Percentiles rank a stretch among this genome's conserved stretches.
Conservation (phyloP, 2,113 vertebrate genomes). For the Nerophis lumbriciformis region DNA sequence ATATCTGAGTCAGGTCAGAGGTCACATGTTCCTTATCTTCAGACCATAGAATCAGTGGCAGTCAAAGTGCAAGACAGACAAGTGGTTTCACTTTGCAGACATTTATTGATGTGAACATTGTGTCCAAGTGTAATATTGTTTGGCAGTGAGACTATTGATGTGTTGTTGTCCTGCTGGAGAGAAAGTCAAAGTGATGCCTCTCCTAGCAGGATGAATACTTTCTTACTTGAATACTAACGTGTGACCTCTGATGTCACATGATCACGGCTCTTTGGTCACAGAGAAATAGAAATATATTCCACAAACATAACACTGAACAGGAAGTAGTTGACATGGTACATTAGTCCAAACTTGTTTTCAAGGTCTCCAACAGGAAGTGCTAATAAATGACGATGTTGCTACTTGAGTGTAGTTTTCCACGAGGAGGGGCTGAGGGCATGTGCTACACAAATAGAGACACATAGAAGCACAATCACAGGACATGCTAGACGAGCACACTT, state of each 20-base stretch:
- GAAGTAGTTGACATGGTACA: slow-evolving; percentile 1
- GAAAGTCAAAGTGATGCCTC: too few species aligned
- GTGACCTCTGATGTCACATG: too few species aligned
- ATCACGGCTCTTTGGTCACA: slow-evolving; percentile 70
- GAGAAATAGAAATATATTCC: not conserved
- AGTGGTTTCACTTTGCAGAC: slow-evolving; percentile 19
- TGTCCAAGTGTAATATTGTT: slow-evolving; percentile 35
- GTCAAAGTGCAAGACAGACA: slow-evolving; percentile 3
- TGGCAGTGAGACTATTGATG: slow-evolving; percentile 13
- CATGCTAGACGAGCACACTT: slow-evolving; percentile 37
- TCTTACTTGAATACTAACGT: too few species aligned
- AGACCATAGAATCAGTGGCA: not conserved
- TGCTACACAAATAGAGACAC: slow-evolving; percentile 32
- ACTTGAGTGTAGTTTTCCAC: not conserved
- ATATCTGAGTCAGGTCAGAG: too few species aligned
- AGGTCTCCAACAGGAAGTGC: not conserved
- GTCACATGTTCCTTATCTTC: too few species aligned
- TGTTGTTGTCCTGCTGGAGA: slow-evolving; percentile 15
- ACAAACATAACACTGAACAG: slow-evolving; percentile 11
- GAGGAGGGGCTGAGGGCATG: slow-evolving; percentile 10
- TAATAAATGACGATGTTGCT: slow-evolving; percentile 16
- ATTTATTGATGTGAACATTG: slow-evolving; percentile 58
- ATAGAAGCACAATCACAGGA: slow-evolving; percentile 46
- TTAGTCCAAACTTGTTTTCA: too few species aligned
- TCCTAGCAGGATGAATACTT: too few species aligned